Conservation (phyloP, 2,888 invertebrate species). For the Arctia plantaginis region DNA sequence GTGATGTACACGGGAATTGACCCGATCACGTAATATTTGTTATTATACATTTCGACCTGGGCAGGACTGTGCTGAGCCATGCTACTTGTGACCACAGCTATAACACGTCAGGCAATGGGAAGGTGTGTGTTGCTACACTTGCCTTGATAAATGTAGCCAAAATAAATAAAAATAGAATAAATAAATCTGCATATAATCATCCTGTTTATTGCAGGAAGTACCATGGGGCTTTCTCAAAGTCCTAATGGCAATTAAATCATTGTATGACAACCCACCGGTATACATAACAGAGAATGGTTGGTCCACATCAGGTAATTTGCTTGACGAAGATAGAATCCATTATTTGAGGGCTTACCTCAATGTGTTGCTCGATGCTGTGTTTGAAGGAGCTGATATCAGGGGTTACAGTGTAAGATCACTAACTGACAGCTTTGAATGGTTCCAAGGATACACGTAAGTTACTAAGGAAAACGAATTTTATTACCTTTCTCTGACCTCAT, state of each 20-base stretch:
- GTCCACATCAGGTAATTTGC: slow-evolving; percentile 77
- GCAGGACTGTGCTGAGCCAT: no score
- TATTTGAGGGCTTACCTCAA: slow-evolving; percentile 77
- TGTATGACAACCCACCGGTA: slow-evolving; percentile 86
- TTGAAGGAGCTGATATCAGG: slow-evolving; percentile 78
- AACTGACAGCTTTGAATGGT: slow-evolving; percentile 90
- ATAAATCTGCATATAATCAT: neutral
- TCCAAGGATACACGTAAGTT: slow-evolving; percentile 84
- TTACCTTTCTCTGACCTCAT: neutral
- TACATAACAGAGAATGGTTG: slow-evolving; percentile 88
- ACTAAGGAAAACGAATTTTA: neutral
- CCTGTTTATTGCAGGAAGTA: slow-evolving; percentile 71
- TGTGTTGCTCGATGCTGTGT: slow-evolving; percentile 77
- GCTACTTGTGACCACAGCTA: no score
- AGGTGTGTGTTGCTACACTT: no score
- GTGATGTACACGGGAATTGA: no score
- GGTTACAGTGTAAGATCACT: slow-evolving; percentile 88
- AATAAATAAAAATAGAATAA: neutral
- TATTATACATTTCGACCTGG: no score
- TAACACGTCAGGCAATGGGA: no score
- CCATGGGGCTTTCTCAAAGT: slow-evolving; percentile 88
- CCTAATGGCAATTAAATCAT: slow-evolving; percentile 78
- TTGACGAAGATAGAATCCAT: slow-evolving; percentile 79
- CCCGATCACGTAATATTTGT: no score
- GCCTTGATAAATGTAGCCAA: neutral